phyloP scores from a whole-genome alignment of 2,113 vertebrate species.

The Oryctolagus cuniculus region mOryCun1.1 NC_091435.1:143241501-143242000 shows the following conservation, averaged over 20 bases:
- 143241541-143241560: no score
- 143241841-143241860: background rate
- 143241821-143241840: background rate
- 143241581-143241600: no score
- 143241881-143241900: background rate
- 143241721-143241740: background rate
- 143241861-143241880: background rate
- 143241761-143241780: background rate
- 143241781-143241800: background rate
- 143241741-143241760: background rate
- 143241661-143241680: no score
- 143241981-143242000: constrained; percentile 13
- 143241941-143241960: background rate
- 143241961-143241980: background rate
- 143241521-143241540: no score
- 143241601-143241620: no score
- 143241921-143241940: background rate
- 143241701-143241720: background rate
- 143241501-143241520: no score
- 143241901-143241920: background rate
- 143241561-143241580: no score
- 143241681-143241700: no score
- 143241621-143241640: no score
- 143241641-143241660: no score
- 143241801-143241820: background rate